Conservation (phyloP, 2,797 vertebrate species). For the Lemur catta region DNA sequence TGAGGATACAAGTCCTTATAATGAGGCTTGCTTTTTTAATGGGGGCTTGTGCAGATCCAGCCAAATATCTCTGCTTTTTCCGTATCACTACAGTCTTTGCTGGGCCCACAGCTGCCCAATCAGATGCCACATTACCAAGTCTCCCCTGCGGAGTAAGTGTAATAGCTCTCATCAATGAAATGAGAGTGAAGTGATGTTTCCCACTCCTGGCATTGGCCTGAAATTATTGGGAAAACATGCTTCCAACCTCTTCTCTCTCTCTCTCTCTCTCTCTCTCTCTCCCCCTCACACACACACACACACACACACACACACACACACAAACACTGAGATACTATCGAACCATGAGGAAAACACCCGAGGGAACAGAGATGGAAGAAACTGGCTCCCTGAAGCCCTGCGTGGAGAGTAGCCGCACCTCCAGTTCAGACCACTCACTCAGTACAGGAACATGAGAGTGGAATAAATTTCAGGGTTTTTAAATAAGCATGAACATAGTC, state of each 20-base stretch:
- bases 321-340: not conserved
- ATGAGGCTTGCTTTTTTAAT: not conserved
- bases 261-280: no score
- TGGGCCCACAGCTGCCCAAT: no score
- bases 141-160: not conserved
- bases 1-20: not conserved
- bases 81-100: fast-evolving
- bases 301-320: no score
- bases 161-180: not conserved
- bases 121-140: not conserved
- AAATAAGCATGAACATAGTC: not conserved
- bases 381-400: not conserved
- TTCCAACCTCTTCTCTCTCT: not conserved
- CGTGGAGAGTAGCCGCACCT: not conserved
- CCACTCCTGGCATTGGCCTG: not conserved
- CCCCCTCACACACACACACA: no score
- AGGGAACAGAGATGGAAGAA: not conserved
- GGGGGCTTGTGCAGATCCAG: no score
- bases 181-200: not conserved
- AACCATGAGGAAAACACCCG: not conserved
- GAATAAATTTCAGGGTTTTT: not conserved
- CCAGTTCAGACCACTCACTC: not conserved
- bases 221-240: not conserved
- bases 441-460: not conserved
- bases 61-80: not conserved